phyloP scores from a whole-genome alignment of 1,140 invertebrate species.

The Solenopsis invicta region DNA sequence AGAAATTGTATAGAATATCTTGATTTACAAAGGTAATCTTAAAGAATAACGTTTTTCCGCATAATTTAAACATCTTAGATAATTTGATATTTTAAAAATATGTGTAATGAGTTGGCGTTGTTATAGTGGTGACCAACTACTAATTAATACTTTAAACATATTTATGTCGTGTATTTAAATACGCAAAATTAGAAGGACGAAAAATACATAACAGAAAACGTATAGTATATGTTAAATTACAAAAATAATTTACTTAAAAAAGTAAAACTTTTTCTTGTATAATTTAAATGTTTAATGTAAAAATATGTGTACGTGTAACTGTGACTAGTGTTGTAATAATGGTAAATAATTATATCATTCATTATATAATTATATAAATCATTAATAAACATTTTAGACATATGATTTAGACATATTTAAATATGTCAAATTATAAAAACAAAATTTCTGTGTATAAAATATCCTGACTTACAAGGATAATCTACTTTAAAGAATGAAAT shows the following conservation, averaged over 20 bases:
- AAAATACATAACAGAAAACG: background rate
- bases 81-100: background rate
- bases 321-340: too few relatives aligned
- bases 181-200: background rate
- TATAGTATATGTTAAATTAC: background rate
- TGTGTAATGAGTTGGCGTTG: too few relatives aligned
- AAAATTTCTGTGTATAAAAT: background rate
- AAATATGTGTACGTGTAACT: too few relatives aligned
- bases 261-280: background rate
- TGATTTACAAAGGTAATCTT: background rate
- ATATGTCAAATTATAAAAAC: background rate
- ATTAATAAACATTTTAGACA: background rate
- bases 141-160: too few relatives aligned
- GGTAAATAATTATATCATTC: too few relatives aligned
- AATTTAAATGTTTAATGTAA: too few relatives aligned
- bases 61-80: too few relatives aligned
- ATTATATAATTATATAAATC: too few relatives aligned
- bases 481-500: background rate
- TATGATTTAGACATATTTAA: background rate
- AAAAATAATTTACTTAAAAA: background rate
- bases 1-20: background rate
- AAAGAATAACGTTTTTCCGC: background rate
- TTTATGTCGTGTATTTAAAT: slow-evolving; percentile 4
- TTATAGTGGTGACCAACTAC: too few relatives aligned
- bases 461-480: background rate